A percentile compares a stretch with the other conserved stretches of the same genome.
Evolutionary conservation across 2,888 invertebrate species (phyloP).

Genomic region (Gordius sp.): DNA sequence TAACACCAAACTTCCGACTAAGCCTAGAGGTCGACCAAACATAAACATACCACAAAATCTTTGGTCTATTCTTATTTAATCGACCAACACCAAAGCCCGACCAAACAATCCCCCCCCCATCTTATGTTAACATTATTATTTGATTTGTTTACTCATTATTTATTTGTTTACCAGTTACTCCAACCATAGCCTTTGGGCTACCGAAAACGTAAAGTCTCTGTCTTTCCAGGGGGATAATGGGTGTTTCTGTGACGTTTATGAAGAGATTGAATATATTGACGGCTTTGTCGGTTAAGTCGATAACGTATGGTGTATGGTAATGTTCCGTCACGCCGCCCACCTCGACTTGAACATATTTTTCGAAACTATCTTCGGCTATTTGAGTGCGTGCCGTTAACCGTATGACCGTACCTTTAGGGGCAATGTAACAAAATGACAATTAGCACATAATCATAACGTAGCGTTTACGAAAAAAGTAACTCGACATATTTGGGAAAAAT

Average conservation of each 20-base stretch:
- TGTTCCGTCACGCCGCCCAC: conserved; percentile 69
- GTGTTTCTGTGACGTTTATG: conserved; percentile 71
- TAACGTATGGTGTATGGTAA: conserved; percentile 62
- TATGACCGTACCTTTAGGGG: background rate
- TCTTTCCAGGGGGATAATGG: conserved; percentile 65
- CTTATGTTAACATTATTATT: background rate
- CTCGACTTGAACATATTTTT: conserved; percentile 25
- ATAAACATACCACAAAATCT: too few relatives aligned
- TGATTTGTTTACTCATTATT: background rate
- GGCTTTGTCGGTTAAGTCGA: conserved; percentile 68
- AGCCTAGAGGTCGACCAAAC: too few relatives aligned
- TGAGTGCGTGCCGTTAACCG: conserved; percentile 4
- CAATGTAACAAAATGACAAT: too few relatives aligned
- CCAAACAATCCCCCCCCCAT: too few relatives aligned
- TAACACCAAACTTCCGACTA: too few relatives aligned
- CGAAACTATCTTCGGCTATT: conserved; percentile 2
- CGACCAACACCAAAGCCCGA: too few relatives aligned
- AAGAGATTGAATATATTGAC: conserved; percentile 79
- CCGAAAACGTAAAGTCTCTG: conserved; percentile 74
- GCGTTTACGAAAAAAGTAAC: conserved; percentile 3
- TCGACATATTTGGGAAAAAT: background rate
- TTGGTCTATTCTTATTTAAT: too few relatives aligned
- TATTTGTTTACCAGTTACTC: conserved; percentile 30
- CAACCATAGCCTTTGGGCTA: conserved; percentile 44
- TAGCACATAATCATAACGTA: too few relatives aligned